Evolutionary conservation across 2,113 vertebrate species (phyloP), one percentile per base, ranked within the genome.

Genomic region (Danio rerio): DNA sequence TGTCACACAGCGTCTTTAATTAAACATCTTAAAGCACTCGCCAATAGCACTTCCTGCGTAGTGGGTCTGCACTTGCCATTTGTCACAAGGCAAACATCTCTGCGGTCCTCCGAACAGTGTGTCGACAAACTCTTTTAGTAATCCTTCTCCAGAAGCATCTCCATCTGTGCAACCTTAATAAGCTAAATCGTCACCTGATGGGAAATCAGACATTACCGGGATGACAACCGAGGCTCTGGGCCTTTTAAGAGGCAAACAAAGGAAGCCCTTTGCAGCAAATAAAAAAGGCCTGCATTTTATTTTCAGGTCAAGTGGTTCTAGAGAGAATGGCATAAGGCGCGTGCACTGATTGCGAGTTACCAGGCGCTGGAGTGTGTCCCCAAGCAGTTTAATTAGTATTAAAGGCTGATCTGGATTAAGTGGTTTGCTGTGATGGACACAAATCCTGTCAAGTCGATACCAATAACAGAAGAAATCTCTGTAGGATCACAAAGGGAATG

Each of bases 11-110:
- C 84, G 74, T 83, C 85, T 93, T 88, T 93, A 95, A 95, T 95
- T 93, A 95, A 94, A 92, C 92, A 93, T 91, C 88, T 93, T 89
- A 87, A 83, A 90, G 87, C 87, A 89, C 88, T 88, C 56, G 75
- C 72, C 73, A 85, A 86, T 68, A 69, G 82, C 76, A 78, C 83
- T 85, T 72, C 83, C 66, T 42, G 78, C 85, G 78, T 84, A 80
- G 79, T 62, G 58, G 52, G 73, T 50, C 81, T 59, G 53, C 63
- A 55, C 81, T 70, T 78, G 20, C 59, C 79, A 71, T 83, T 61
- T 68, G 43, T 79, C 79, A 78, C 70, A 73, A 20, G 75, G 75
- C 74, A 74, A 74, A 86, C 61, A 61, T 53, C 65, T 65, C 74
- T 50, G 42, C 21, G 3, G 18, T 43, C 43, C 75, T 65, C 56